phyloP scores from a whole-genome alignment of 30 jellyfish, hydroid and myxozoan species.

The Aurelia sp. region DNA sequence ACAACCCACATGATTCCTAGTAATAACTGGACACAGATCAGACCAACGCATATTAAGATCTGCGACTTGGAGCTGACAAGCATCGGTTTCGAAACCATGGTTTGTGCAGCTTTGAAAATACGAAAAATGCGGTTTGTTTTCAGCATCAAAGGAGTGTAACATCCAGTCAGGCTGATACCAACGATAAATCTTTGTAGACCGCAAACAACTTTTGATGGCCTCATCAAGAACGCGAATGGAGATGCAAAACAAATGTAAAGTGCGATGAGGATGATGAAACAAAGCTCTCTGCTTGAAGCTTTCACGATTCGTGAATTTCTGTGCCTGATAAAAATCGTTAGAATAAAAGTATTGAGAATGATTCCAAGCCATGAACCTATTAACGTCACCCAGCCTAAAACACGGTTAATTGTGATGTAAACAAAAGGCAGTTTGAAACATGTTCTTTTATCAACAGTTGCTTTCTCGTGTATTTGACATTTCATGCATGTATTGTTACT shows the following conservation, averaged over 20 bases:
- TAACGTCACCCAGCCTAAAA: slow-evolving; percentile 14
- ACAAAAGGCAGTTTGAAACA: slow-evolving; percentile 61
- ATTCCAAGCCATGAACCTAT: slow-evolving; percentile 63
- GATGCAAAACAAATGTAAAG: slow-evolving; percentile 54
- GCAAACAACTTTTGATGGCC: slow-evolving; percentile 63
- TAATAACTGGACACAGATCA: slow-evolving; percentile 74
- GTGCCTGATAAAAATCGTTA: slow-evolving; percentile 63
- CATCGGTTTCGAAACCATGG: slow-evolving; percentile 43
- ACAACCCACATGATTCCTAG: slow-evolving; percentile 90
- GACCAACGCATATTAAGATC: slow-evolving; percentile 70
- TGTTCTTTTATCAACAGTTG: neutral
- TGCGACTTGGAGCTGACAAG: slow-evolving; percentile 92
- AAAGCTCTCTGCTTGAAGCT: slow-evolving; percentile 85
- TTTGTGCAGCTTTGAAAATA: slow-evolving; percentile 76
- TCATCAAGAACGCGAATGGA: slow-evolving; percentile 50
- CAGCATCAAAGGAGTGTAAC: slow-evolving; percentile 94
- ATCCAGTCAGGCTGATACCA: slow-evolving; percentile 88
- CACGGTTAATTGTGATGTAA: neutral
- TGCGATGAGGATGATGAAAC: slow-evolving; percentile 65
- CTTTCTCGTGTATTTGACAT: slow-evolving; percentile 53
- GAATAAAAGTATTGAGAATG: slow-evolving; percentile 30
- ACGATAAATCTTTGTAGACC: slow-evolving; percentile 72
- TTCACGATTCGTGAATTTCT: slow-evolving; percentile 69
- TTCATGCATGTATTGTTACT: slow-evolving; percentile 58
- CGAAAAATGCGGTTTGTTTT: slow-evolving; percentile 91